Evolutionary conservation across 2,113 vertebrate genomes (phyloP).

Genomic region (Orthonyx spaldingii): DNA sequence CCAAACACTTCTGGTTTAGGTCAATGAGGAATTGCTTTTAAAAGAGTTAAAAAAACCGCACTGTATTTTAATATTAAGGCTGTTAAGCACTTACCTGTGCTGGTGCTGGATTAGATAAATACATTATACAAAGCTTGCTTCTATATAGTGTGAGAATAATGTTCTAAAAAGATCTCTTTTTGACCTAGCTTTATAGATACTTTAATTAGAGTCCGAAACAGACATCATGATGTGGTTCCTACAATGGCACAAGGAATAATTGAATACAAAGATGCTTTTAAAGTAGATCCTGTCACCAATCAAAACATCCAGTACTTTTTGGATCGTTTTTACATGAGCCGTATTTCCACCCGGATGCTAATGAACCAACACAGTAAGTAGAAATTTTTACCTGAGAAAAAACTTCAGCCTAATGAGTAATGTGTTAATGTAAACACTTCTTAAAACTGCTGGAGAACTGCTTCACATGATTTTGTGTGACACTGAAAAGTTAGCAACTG

Average conservation of each 20-base stretch:
- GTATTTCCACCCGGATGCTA: constrained; percentile 96
- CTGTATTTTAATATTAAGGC: neutral
- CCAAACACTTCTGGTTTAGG: neutral
- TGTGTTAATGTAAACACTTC: neutral
- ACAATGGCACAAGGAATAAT: constrained; percentile 96
- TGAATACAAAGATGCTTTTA: constrained; percentile 90
- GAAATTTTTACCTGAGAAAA: neutral
- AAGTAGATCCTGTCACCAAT: constrained; percentile 90
- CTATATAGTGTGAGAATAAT: neutral
- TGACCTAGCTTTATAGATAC: constrained; percentile 85
- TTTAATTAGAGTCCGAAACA: constrained; percentile 86
- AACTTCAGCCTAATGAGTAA: neutral
- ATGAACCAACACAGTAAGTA: constrained; percentile 98
- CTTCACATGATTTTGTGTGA: neutral
- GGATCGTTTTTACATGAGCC: constrained; percentile 98
- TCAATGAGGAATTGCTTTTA: neutral
- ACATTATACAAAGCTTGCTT: neutral
- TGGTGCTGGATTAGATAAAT: neutral
- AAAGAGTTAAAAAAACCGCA: neutral
- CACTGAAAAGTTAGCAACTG: neutral
- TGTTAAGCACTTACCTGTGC: neutral
- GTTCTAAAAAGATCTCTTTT: neutral
- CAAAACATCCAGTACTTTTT: constrained; percentile 98
- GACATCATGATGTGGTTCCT: constrained; percentile 93
- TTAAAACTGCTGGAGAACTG: neutral